Conservation (phyloP, 2,797 vertebrate species). For the Sebastes vulpes region DNA sequence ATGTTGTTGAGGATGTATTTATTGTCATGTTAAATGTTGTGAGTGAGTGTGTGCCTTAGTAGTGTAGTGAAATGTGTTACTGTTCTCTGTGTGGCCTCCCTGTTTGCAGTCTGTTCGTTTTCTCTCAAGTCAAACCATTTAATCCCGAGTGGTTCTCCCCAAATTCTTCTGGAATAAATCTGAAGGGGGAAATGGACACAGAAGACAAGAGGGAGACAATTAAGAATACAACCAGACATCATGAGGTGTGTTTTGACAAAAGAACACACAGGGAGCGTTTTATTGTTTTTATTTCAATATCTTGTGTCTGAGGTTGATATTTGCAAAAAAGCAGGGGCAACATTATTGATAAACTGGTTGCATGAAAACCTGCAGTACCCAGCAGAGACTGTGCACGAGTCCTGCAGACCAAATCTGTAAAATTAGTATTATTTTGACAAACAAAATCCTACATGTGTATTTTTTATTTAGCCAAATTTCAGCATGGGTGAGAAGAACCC, state of each 20-base stretch:
- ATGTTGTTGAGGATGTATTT: constrained; percentile 79
- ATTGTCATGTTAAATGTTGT: constrained; percentile 82
- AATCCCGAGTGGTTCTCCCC: constrained; percentile 1
- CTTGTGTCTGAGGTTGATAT: not conserved
- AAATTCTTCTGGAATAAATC: constrained; percentile 4
- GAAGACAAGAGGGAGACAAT: not conserved
- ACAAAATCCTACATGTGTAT: constrained; percentile 18
- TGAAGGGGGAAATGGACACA: not conserved
- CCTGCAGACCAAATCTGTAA: constrained; percentile 46
- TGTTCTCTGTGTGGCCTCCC: constrained; percentile 55
- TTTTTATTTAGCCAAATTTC: constrained; percentile 57
- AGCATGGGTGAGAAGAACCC: constrained; percentile 25
- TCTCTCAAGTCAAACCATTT: constrained; percentile 3
- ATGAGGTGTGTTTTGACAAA: constrained; percentile 9
- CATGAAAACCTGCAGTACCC: not conserved
- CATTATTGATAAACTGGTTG: not conserved
- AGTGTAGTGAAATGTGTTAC: constrained; percentile 74
- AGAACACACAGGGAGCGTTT: constrained; percentile 22
- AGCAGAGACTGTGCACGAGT: not conserved
- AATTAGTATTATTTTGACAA: constrained; percentile 34
- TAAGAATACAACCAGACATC: not conserved
- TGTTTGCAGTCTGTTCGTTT: constrained; percentile 30
- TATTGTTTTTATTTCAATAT: constrained; percentile 8
- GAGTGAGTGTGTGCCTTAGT: constrained; percentile 78
- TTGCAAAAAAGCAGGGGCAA: not conserved